Evolutionary conservation across 2,113 vertebrate species (phyloP).

Genomic region (Neodontobutis hainanensis): DNA sequence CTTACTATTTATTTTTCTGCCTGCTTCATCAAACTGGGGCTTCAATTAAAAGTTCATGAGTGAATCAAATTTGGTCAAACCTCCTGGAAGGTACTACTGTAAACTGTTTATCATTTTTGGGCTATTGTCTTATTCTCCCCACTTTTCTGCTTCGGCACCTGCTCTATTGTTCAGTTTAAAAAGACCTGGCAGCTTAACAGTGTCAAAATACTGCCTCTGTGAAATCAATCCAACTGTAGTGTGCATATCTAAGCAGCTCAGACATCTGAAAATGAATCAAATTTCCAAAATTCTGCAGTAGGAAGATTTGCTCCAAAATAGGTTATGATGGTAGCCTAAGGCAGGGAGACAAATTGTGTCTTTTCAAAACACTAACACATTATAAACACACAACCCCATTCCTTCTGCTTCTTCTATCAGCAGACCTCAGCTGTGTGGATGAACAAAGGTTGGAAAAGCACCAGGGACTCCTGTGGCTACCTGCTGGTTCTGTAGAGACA

Average conservation of each 20-base stretch:
- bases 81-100: not conserved
- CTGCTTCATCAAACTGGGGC: no score
- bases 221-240: slow-evolving; percentile 39
- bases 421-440: slow-evolving; percentile 68
- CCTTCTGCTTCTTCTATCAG: slow-evolving; percentile 57
- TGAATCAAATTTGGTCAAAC: not conserved
- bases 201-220: slow-evolving; percentile 30
- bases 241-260: slow-evolving; percentile 26
- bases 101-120: not conserved
- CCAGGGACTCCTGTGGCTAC: slow-evolving; percentile 60
- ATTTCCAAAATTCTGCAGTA: slow-evolving; percentile 36
- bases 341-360: slow-evolving; percentile 29
- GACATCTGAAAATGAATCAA: slow-evolving; percentile 31
- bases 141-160: slow-evolving; percentile 22
- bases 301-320: slow-evolving; percentile 42
- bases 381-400: not conserved
- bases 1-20: no score
- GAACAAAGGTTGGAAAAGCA: slow-evolving; percentile 55
- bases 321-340: slow-evolving; percentile 33
- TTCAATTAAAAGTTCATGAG: not conserved
- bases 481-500: slow-evolving; percentile 75
- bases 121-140: not conserved
- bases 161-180: slow-evolving; percentile 16
- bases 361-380: slow-evolving; percentile 36
- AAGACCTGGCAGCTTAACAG: slow-evolving; percentile 24